These are phyloP conservation scores for Eustalomyia histrio DNA, from an alignment of 2,888 invertebrate genomes.

Conservation along the genomic window DNA sequence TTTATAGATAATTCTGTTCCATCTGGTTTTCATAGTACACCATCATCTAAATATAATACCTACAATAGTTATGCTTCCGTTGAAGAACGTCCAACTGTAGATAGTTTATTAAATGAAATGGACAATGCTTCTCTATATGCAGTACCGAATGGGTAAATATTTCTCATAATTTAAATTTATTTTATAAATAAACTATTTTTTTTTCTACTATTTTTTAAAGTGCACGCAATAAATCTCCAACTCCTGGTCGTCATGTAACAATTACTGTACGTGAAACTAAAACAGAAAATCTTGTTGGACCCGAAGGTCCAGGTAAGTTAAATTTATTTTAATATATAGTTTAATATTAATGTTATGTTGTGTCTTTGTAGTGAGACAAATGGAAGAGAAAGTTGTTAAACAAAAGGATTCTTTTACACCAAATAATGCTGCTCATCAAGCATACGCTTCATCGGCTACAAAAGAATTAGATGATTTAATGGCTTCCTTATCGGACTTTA, in stretches of 20 bases:
- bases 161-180: neutral
- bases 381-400: constrained; percentile 77
- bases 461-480: constrained; percentile 97
- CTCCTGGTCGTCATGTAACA: constrained; percentile 81
- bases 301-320: constrained; percentile 76
- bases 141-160: constrained; percentile 86
- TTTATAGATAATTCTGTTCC: constrained; percentile 73
- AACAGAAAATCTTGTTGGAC: constrained; percentile 81
- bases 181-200: constrained; percentile 1
- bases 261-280: constrained; percentile 83
- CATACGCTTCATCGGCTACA: constrained; percentile 90
- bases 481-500: constrained; percentile 96
- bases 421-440: constrained; percentile 70
- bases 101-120: constrained; percentile 93
- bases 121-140: constrained; percentile 82
- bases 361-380: constrained; percentile 71
- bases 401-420: constrained; percentile 75
- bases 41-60: constrained; percentile 78
- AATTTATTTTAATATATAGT: no score
- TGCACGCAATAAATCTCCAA: constrained; percentile 73
- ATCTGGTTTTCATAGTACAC: constrained; percentile 72
- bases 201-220: constrained; percentile 61
- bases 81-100: constrained; percentile 87
- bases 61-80: constrained; percentile 75
- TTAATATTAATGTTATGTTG: no score